These are phyloP conservation scores for Aphelenchoides avenae DNA, from an alignment of 1,140 invertebrate genomes.

Conservation along the genomic window DNA sequence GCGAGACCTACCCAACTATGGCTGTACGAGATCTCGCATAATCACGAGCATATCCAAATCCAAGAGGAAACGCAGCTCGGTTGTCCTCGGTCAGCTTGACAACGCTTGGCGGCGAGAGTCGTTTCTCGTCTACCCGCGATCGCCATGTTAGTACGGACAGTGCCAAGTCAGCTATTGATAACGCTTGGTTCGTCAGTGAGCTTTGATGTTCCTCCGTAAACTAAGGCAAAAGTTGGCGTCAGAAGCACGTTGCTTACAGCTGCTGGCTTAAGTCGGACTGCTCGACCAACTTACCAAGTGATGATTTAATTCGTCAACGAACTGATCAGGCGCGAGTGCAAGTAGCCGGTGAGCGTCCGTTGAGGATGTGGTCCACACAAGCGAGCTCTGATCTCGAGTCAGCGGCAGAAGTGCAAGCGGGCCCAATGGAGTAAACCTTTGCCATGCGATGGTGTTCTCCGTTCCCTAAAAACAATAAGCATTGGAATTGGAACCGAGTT, in stretches of 20 bases:
- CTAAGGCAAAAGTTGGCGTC: slow-evolving; percentile 60
- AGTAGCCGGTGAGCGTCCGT: slow-evolving; percentile 72
- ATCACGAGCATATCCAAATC: slow-evolving; percentile 78
- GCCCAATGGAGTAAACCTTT: slow-evolving; percentile 83
- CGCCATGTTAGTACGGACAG: too few relatives aligned
- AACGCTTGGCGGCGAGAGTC: too few relatives aligned
- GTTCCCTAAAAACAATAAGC: slow-evolving; percentile 63
- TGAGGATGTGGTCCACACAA: slow-evolving; percentile 82
- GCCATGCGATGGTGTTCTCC: slow-evolving; percentile 84
- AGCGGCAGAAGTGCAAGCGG: slow-evolving; percentile 85
- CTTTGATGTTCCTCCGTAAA: slow-evolving; percentile 68
- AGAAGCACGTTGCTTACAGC: background rate
- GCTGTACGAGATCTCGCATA: slow-evolving; percentile 74
- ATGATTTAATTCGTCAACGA: slow-evolving; percentile 82
- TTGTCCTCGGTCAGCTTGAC: slow-evolving; percentile 65
- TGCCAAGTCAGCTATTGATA: too few relatives aligned
- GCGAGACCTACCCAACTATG: slow-evolving; percentile 71
- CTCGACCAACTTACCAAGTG: slow-evolving; percentile 71
- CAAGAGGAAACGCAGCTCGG: slow-evolving; percentile 82
- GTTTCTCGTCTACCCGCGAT: too few relatives aligned
- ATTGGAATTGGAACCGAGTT: slow-evolving; percentile 4
- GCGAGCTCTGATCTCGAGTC: slow-evolving; percentile 71
- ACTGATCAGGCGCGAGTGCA: slow-evolving; percentile 70
- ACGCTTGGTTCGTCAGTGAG: slow-evolving; percentile 47
- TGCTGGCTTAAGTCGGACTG: slow-evolving; percentile 20